These are phyloP conservation scores for Athripsodes cinereus DNA, from an alignment of 2,888 invertebrate genomes.

Conservation along the genomic window DNA sequence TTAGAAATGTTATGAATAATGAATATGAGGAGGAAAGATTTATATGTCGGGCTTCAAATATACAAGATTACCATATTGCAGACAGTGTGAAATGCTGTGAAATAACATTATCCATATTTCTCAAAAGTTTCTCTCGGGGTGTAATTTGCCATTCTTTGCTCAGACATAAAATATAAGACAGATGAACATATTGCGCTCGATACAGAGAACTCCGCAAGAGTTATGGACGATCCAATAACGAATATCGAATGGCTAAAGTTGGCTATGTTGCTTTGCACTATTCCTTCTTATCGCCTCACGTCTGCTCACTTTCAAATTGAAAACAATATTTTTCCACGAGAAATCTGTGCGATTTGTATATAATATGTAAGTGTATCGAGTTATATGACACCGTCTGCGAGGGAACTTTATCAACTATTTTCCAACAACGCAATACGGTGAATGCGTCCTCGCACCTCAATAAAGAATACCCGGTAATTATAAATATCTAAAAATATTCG, in stretches of 20 bases:
- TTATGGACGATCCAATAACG: slow-evolving; percentile 1
- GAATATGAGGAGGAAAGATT: no score
- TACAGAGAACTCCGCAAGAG: background rate
- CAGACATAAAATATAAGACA: background rate
- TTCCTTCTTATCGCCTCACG: background rate
- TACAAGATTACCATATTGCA: background rate
- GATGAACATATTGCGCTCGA: background rate
- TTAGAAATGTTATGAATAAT: no score
- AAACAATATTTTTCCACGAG: background rate
- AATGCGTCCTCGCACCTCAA: no score
- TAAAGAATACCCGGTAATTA: no score
- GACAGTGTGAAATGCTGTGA: background rate
- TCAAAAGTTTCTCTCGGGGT: background rate
- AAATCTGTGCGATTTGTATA: background rate
- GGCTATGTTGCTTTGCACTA: background rate
- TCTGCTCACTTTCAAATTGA: background rate
- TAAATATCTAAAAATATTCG: no score
- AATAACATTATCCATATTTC: background rate
- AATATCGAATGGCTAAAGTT: background rate
- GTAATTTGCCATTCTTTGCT: background rate
- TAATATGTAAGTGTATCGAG: background rate
- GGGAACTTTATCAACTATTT: no score
- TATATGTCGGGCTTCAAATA: no score
- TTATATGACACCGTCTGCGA: no score
- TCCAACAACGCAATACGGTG: no score